These are phyloP conservation scores for Aldabrachelys gigantea DNA, from an alignment of 2,113 vertebrate genomes.

Conservation along the genomic window DNA sequence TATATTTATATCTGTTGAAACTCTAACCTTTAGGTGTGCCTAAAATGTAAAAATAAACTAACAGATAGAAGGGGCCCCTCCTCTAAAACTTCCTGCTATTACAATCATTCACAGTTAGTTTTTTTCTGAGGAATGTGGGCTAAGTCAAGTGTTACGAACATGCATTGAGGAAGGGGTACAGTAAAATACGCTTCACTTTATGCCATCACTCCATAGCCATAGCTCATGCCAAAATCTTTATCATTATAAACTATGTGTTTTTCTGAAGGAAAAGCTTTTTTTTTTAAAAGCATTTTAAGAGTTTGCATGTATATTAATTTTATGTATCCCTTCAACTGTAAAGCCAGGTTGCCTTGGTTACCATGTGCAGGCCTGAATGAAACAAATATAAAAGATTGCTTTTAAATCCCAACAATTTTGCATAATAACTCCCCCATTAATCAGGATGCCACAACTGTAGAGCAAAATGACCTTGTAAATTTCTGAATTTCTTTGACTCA, in stretches of 20 bases:
- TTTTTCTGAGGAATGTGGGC: rapidly evolving
- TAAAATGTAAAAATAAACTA: neutral
- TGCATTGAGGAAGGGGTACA: neutral
- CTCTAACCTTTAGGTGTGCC: neutral
- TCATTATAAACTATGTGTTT: neutral
- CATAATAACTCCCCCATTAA: neutral
- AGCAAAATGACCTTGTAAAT: neutral
- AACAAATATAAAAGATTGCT: neutral
- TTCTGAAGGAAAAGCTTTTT: neutral
- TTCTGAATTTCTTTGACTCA: neutral
- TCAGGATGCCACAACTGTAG: neutral
- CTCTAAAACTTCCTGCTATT: neutral
- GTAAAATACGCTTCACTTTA: neutral
- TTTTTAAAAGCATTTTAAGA: neutral
- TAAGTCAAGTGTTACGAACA: neutral
- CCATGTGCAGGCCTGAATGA: neutral
- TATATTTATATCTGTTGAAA: neutral
- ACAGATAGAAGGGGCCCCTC: neutral
- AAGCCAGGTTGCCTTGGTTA: conserved; percentile 13
- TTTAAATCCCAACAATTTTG: conserved; percentile 17
- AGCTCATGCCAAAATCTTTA: neutral
- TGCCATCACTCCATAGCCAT: neutral
- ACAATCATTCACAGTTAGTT: neutral
- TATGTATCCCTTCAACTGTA: neutral
- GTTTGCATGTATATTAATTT: neutral